phyloP scores from a whole-genome alignment of 1,140 invertebrate species.

The Procambarus clarkii region DNA sequence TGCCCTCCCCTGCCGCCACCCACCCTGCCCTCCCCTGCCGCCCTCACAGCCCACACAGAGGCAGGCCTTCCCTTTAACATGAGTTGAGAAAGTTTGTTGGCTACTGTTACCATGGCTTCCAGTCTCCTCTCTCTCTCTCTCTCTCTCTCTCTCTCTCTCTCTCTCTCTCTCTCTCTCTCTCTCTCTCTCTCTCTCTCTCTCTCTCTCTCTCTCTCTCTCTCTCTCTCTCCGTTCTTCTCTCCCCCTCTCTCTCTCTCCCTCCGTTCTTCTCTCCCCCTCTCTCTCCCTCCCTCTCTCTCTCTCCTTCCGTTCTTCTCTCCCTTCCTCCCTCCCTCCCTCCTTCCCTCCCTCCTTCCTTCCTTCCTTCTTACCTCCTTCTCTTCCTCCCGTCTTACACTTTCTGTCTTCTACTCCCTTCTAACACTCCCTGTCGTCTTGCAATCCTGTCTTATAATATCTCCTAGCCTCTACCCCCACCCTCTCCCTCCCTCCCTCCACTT shows the following conservation, averaged over 20 bases:
- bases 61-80: slow-evolving; percentile 43
- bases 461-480: not conserved
- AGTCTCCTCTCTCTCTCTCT: not conserved
- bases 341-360: no score
- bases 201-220: no score
- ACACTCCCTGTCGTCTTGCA: no score
- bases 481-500: not conserved
- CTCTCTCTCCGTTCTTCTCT: no score
- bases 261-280: no score
- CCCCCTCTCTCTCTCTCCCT: not conserved
- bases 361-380: no score
- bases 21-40: not conserved
- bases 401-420: no score
- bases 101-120: slow-evolving; percentile 51
- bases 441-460: no score
- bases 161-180: slow-evolving; percentile 19
- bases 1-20: not conserved
- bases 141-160: slow-evolving; percentile 3
- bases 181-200: no score
- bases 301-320: no score
- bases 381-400: no score
- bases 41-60: not conserved
- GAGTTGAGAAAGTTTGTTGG: slow-evolving; percentile 58
- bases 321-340: no score
- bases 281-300: not conserved